These are phyloP conservation scores for Zygothrica quintamaculata DNA, from an alignment of 2,888 invertebrate species.

Conservation along the genomic window DNA sequence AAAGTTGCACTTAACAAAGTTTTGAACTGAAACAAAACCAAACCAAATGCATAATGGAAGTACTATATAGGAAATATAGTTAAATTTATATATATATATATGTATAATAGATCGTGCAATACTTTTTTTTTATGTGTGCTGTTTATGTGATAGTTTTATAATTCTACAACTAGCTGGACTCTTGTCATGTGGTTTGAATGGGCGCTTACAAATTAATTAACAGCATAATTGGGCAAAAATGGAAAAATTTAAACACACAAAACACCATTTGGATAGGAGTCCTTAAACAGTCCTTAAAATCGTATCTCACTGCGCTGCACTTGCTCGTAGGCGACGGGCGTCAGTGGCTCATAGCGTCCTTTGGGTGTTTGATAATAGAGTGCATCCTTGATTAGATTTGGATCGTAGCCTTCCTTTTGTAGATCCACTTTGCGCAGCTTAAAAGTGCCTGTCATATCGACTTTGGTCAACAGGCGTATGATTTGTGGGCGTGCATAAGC, in stretches of 20 bases:
- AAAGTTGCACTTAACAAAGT: slow-evolving; percentile 60
- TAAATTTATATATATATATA: slow-evolving; percentile 20
- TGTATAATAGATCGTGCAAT: slow-evolving; percentile 37
- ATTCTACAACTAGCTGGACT: slow-evolving; percentile 26
- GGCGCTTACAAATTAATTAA: slow-evolving; percentile 74
- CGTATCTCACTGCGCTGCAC: slow-evolving; percentile 90
- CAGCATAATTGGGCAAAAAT: slow-evolving; percentile 61
- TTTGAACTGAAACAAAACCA: slow-evolving; percentile 52
- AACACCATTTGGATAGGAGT: slow-evolving; percentile 15
- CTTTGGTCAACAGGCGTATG: slow-evolving; percentile 90
- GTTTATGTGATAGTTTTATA: slow-evolving; percentile 6
- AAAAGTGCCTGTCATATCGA: slow-evolving; percentile 98
- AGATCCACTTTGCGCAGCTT: slow-evolving; percentile 97
- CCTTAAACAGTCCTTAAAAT: slow-evolving; percentile 85
- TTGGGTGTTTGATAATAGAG: slow-evolving; percentile 91
- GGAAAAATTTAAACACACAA: slow-evolving; percentile 10
- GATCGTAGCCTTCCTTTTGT: slow-evolving; percentile 95
- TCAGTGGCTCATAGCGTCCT: slow-evolving; percentile 89
- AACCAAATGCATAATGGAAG: slow-evolving; percentile 55
- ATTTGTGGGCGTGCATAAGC: slow-evolving; percentile 95
- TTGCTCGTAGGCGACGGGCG: slow-evolving; percentile 89
- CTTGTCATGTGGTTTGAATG: slow-evolving; percentile 1
- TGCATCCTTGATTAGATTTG: slow-evolving; percentile 89
- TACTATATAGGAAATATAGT: slow-evolving; percentile 38
- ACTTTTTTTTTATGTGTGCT: slow-evolving; percentile 18